Evolutionary conservation across 2,888 invertebrate species (phyloP).

Genomic region (Drosophila multiciliata): DNA sequence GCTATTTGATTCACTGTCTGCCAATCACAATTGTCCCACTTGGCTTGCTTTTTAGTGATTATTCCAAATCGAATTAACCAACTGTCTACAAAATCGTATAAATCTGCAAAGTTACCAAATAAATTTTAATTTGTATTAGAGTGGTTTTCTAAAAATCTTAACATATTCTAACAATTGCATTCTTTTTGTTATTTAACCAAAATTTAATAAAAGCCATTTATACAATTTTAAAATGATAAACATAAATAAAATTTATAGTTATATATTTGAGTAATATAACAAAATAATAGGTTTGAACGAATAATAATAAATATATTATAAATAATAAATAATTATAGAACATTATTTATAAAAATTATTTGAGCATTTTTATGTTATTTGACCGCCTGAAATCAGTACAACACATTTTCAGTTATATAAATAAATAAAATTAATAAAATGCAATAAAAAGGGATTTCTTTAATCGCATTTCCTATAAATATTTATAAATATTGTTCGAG

Average conservation of each 20-base stretch:
- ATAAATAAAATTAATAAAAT: not conserved
- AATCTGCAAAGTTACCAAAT: too few relatives aligned
- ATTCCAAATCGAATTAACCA: not conserved
- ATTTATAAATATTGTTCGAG: not conserved
- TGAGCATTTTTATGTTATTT: not conserved
- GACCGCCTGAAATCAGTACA: not conserved
- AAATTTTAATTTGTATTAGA: too few relatives aligned
- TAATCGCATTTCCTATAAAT: not conserved
- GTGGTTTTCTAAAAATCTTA: not conserved
- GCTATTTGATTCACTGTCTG: slow-evolving; percentile 37
- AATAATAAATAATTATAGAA: not conserved
- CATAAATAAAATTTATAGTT: not conserved
- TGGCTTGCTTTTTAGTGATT: slow-evolving; percentile 3
- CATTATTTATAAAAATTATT: not conserved
- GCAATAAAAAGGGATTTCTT: not conserved
- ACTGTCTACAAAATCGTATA: not conserved
- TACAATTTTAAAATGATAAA: not conserved
- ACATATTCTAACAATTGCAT: not conserved
- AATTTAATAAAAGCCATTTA: not conserved
- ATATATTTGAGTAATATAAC: not conserved
- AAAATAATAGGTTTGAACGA: too few relatives aligned
- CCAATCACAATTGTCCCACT: slow-evolving; percentile 27
- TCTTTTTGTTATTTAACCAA: not conserved
- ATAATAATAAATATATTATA: not conserved
- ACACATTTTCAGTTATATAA: not conserved